phyloP scores from a whole-genome alignment of 2,797 vertebrate species.

The Molossus molossus region DNA sequence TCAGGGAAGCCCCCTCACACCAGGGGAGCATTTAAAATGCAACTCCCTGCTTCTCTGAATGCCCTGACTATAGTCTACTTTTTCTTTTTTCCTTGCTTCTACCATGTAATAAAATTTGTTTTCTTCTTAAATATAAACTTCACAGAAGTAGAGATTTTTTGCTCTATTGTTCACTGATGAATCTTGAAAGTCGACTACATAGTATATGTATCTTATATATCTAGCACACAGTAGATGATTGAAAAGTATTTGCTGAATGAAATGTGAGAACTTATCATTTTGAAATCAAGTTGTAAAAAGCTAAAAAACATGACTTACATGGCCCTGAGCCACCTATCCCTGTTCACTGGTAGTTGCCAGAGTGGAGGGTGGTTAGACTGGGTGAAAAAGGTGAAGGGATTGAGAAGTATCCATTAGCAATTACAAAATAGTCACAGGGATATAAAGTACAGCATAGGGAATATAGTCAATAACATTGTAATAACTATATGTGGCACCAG shows the following conservation, averaged over 20 bases:
- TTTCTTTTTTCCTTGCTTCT: not conserved
- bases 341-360: not conserved
- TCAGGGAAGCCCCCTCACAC: not conserved
- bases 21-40: not conserved
- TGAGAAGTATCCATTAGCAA: too few species aligned
- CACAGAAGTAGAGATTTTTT: not conserved
- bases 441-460: too few species aligned
- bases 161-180: not conserved
- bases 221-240: not conserved
- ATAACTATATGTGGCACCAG: too few species aligned
- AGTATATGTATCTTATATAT: not conserved
- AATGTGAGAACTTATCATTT: not conserved
- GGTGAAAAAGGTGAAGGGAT: not conserved
- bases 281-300: conserved; percentile 21
- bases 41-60: not conserved
- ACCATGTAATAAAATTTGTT: not conserved
- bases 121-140: conserved; percentile 15
- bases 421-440: too few species aligned
- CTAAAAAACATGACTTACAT: not conserved
- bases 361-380: not conserved
- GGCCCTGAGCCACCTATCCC: not conserved
- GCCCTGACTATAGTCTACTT: not conserved
- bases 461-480: too few species aligned
- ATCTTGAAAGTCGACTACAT: not conserved
- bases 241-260: conserved; percentile 27